phyloP scores from a whole-genome alignment of 1,140 invertebrate genomes.

The Aphelinus certus region DNA sequence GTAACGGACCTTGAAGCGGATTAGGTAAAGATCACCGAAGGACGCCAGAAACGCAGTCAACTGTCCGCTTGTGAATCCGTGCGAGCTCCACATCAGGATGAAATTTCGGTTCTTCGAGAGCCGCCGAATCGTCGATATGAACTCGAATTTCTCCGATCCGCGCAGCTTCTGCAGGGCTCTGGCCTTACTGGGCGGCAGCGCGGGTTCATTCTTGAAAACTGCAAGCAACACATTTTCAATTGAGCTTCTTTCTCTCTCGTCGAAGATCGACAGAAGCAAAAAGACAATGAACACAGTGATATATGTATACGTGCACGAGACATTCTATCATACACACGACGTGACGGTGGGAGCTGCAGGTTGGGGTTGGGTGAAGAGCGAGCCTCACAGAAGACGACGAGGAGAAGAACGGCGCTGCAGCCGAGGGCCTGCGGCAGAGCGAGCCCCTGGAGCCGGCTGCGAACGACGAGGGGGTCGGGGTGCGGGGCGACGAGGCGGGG shows the following conservation, averaged over 20 bases:
- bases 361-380: neutral
- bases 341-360: too few relatives aligned
- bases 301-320: too few relatives aligned
- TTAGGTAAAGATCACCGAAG: neutral
- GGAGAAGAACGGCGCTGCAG: neutral
- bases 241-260: neutral
- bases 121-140: neutral
- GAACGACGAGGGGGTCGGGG: neutral
- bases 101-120: slow-evolving; percentile 6
- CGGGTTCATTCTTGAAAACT: slow-evolving; percentile 5
- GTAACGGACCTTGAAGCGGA: slow-evolving; percentile 68
- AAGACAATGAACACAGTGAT: too few relatives aligned
- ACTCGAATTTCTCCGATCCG: neutral
- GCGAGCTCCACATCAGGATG: neutral
- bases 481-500: neutral
- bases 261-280: neutral
- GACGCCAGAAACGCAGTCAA: neutral
- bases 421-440: neutral
- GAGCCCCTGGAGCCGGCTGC: neutral
- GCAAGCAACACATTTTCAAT: neutral
- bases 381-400: neutral
- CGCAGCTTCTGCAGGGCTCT: neutral
- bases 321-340: too few relatives aligned
- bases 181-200: slow-evolving; percentile 4
- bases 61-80: neutral